These are phyloP conservation scores for Oncorhynchus mykiss DNA, from an alignment of 2,113 vertebrate genomes.

Conservation along the genomic window DNA sequence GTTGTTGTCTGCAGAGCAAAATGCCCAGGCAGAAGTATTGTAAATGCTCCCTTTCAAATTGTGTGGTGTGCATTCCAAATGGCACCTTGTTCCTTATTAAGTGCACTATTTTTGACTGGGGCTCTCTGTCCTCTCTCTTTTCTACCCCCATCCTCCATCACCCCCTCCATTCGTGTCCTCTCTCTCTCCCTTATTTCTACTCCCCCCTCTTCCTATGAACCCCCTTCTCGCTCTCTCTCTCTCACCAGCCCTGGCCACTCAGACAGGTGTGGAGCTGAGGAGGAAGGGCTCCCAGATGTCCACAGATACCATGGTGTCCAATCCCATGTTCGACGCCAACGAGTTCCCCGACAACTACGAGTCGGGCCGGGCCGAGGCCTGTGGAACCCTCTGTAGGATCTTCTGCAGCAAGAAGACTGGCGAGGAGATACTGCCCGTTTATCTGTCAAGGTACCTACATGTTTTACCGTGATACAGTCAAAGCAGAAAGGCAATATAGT, in stretches of 20 bases:
- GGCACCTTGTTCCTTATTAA: no score
- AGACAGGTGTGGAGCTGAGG: conserved; percentile 84
- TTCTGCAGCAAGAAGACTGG: conserved; percentile 95
- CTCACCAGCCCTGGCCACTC: conserved; percentile 81
- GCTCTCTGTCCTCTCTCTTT: not conserved
- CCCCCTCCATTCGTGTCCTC: not conserved
- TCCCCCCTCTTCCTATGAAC: not conserved
- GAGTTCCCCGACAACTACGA: conserved; percentile 90
- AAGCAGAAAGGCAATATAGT: no score
- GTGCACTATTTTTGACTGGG: no score
- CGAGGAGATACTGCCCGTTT: conserved; percentile 90
- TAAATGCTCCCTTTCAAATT: no score
- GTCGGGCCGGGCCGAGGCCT: conserved; percentile 90
- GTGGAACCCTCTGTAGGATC: conserved; percentile 91
- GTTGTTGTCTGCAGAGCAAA: no score
- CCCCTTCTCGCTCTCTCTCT: not conserved
- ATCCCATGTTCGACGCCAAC: conserved; percentile 81
- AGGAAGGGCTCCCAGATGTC: conserved; percentile 90
- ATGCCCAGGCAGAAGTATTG: no score
- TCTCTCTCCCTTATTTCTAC: conserved; percentile 2
- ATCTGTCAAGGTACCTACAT: conserved; percentile 58
- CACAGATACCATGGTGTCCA: conserved; percentile 86
- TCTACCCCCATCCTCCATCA: not conserved
- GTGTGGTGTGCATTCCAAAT: no score
- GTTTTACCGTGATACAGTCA: not conserved